phyloP scores from a whole-genome alignment of 2,888 invertebrate genomes.

The Scrobipalpa atriplicella region DNA sequence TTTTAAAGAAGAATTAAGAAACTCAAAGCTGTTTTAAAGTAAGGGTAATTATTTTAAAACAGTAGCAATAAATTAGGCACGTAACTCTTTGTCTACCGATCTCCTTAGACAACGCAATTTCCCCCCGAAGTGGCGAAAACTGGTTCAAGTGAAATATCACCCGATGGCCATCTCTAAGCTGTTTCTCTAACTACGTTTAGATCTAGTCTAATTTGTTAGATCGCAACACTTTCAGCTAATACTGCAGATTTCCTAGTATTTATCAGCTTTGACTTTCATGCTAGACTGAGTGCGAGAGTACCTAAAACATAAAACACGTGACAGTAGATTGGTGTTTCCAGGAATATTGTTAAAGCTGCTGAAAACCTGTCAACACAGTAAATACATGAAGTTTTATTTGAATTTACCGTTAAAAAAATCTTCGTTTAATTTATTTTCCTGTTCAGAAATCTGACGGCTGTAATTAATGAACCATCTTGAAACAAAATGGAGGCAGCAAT shows the following conservation, averaged over 20 bases:
- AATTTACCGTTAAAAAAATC: slow-evolving; percentile 33
- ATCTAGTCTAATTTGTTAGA: slow-evolving; percentile 71
- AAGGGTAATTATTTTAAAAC: slow-evolving; percentile 43
- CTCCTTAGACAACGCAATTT: slow-evolving; percentile 64
- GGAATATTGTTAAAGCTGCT: no score
- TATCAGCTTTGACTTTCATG: no score
- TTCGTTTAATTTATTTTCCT: slow-evolving; percentile 9
- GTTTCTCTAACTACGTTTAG: slow-evolving; percentile 54
- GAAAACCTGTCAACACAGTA: no score
- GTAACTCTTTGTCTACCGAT: slow-evolving; percentile 64
- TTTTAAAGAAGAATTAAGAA: background rate
- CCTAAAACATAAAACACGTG: no score
- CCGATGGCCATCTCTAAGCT: slow-evolving; percentile 56
- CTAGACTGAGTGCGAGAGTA: no score
- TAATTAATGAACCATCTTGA: slow-evolving; percentile 20
- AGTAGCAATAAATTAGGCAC: slow-evolving; percentile 59
- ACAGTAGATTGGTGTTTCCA: no score
- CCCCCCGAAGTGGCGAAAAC: slow-evolving; percentile 44
- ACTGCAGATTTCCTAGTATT: no score
- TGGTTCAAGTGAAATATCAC: slow-evolving; percentile 62
- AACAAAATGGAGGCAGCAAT: slow-evolving; percentile 17
- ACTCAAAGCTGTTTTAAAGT: slow-evolving; percentile 1
- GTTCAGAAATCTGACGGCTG: background rate
- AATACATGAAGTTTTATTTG: no score
- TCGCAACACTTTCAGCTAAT: slow-evolving; percentile 38